Evolutionary conservation across 2,888 invertebrate genomes (phyloP).

Genomic region (Synanthedon andrenaeformis): DNA sequence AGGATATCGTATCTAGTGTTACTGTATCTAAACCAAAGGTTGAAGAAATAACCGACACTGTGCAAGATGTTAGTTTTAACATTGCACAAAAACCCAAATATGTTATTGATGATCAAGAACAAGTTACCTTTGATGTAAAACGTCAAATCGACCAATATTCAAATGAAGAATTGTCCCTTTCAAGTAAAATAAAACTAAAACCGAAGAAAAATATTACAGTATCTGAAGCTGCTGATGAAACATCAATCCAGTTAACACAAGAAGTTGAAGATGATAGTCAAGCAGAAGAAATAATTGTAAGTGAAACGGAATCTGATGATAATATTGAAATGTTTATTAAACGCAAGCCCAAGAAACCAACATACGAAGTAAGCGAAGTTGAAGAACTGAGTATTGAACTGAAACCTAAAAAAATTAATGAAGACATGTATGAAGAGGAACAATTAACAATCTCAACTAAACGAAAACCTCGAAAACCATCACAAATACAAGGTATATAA

Average conservation of each 20-base stretch:
- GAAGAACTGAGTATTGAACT: slow-evolving; percentile 72
- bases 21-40: slow-evolving; percentile 39
- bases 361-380: slow-evolving; percentile 73
- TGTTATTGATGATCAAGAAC: slow-evolving; percentile 77
- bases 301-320: slow-evolving; percentile 73
- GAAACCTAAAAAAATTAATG: slow-evolving; percentile 50
- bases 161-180: slow-evolving; percentile 79
- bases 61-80: slow-evolving; percentile 75
- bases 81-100: slow-evolving; percentile 77
- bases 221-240: slow-evolving; percentile 77
- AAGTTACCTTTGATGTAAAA: slow-evolving; percentile 56
- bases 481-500: slow-evolving; percentile 74
- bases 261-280: slow-evolving; percentile 75
- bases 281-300: slow-evolving; percentile 75
- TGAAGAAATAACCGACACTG: slow-evolving; percentile 52
- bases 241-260: slow-evolving; percentile 74
- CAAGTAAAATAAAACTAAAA: slow-evolving; percentile 77
- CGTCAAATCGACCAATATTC: slow-evolving; percentile 61
- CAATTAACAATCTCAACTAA: slow-evolving; percentile 77
- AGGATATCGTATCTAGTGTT: slow-evolving; percentile 52
- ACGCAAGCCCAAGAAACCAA: slow-evolving; percentile 61
- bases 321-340: slow-evolving; percentile 63
- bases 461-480: slow-evolving; percentile 73
- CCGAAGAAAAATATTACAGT: slow-evolving; percentile 72
- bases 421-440: slow-evolving; percentile 73